Conservation (phyloP, 1,140 invertebrate species). For the Drosophila nigromelanica region DNA sequence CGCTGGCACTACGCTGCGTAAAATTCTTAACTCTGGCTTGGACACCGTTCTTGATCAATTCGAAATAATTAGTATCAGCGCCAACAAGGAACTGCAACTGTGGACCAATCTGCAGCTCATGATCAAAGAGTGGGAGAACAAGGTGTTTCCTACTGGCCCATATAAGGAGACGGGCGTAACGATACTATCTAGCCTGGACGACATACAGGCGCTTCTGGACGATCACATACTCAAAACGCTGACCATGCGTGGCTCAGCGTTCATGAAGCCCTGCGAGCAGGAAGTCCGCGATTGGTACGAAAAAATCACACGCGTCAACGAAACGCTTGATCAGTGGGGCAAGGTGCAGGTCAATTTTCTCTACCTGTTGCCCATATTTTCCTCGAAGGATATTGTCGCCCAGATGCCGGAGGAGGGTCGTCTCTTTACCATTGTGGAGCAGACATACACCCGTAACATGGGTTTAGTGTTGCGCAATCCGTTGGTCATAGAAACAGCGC, state of each 20-base stretch:
- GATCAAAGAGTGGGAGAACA: constrained; percentile 92
- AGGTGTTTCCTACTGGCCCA: constrained; percentile 88
- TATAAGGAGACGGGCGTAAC: constrained; percentile 92
- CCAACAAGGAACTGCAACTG: constrained; percentile 93
- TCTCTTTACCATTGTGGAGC: constrained; percentile 90
- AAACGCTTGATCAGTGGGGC: constrained; percentile 94
- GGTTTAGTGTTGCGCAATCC: constrained; percentile 88
- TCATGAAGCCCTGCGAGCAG: constrained; percentile 94
- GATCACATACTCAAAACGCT: constrained; percentile 95
- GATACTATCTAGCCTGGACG: constrained; percentile 92
- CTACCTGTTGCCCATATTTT: constrained; percentile 97
- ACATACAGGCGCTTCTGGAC: constrained; percentile 93
- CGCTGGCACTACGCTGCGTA: constrained; percentile 92
- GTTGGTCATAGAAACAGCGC: constrained; percentile 90
- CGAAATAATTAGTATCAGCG: constrained; percentile 94
- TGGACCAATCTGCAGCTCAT: constrained; percentile 92
- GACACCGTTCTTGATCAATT: constrained; percentile 90
- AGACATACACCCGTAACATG: constrained; percentile 93
- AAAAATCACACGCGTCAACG: constrained; percentile 90
- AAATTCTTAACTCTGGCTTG: constrained; percentile 91
- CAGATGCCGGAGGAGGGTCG: constrained; percentile 96
- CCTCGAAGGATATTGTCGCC: constrained; percentile 95
- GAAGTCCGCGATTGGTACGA: constrained; percentile 93
- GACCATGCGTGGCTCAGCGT: constrained; percentile 95
- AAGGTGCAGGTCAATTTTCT: constrained; percentile 95